phyloP scores from a whole-genome alignment of 2,113 vertebrate genomes.

The Anarhynchus alexandrinus region DNA sequence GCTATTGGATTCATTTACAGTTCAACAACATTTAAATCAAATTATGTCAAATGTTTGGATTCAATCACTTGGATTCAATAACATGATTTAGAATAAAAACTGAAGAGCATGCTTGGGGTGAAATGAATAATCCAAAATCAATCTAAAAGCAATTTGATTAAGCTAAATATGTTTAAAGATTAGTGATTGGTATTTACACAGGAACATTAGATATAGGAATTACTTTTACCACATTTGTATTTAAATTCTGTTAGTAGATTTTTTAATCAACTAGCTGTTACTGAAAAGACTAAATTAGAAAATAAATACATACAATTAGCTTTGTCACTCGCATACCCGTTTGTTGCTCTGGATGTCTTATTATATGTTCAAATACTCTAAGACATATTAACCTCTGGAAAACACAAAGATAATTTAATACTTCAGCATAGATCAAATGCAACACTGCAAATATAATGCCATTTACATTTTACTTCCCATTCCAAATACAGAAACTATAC shows the following conservation, averaged over 20 bases:
- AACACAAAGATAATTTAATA: not conserved
- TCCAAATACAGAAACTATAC: not conserved
- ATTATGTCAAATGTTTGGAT: not conserved
- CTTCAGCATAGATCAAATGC: not conserved
- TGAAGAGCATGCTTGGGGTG: not conserved
- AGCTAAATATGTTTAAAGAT: not conserved
- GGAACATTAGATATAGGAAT: not conserved
- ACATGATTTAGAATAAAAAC: not conserved
- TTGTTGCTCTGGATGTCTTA: not conserved
- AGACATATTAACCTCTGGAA: not conserved
- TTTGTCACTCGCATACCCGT: not conserved
- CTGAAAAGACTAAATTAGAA: not conserved
- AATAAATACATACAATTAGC: not conserved
- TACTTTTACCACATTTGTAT: not conserved
- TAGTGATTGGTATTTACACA: not conserved
- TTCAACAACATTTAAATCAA: not conserved
- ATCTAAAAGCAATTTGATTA: conserved; percentile 13
- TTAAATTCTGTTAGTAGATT: not conserved
- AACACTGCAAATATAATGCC: not conserved
- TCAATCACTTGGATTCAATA: not conserved
- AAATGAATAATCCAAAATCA: not conserved
- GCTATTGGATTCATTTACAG: not conserved
- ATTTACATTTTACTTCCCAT: not conserved
- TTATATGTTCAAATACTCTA: not conserved
- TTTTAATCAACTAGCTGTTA: not conserved